These are phyloP conservation scores for Grantiella picta DNA, from an alignment of 2,113 vertebrate genomes.

Conservation along the genomic window DNA sequence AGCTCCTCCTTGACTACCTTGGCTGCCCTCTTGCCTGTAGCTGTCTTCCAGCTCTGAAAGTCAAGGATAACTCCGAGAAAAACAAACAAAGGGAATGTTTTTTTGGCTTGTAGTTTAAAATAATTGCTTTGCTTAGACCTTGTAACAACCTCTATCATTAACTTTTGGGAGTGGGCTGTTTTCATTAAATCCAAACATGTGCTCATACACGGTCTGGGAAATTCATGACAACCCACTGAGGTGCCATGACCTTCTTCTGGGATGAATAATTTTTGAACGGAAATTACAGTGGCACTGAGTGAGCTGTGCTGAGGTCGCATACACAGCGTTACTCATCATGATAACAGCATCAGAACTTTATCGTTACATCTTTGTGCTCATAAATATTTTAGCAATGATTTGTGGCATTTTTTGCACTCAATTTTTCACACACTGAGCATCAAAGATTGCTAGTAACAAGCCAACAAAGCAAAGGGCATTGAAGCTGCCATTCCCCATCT, in stretches of 20 bases:
- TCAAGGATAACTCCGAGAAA: conserved; percentile 15
- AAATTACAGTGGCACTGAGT: background rate
- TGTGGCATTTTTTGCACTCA: conserved; percentile 15
- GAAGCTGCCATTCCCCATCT: background rate
- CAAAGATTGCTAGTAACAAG: background rate
- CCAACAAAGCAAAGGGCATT: background rate
- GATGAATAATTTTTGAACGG: background rate
- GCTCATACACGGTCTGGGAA: background rate
- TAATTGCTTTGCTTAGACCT: conserved; percentile 27
- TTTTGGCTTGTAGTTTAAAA: conserved; percentile 27
- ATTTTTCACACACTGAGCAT: background rate
- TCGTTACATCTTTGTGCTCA: background rate
- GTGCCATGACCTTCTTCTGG: background rate
- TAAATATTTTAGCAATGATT: conserved; percentile 28
- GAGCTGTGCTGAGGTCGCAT: background rate
- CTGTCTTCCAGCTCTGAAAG: conserved; percentile 13
- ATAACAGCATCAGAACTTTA: background rate
- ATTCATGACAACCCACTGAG: background rate
- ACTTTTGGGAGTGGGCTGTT: background rate
- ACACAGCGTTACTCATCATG: background rate
- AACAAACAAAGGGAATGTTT: conserved; percentile 13
- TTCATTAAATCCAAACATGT: background rate
- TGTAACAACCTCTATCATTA: background rate
- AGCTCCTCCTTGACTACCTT: background rate
- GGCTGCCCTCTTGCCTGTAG: conserved; percentile 24